These are phyloP conservation scores for Anomalospiza imberbis DNA, from an alignment of 2,797 vertebrate genomes.

Conservation along the genomic window DNA sequence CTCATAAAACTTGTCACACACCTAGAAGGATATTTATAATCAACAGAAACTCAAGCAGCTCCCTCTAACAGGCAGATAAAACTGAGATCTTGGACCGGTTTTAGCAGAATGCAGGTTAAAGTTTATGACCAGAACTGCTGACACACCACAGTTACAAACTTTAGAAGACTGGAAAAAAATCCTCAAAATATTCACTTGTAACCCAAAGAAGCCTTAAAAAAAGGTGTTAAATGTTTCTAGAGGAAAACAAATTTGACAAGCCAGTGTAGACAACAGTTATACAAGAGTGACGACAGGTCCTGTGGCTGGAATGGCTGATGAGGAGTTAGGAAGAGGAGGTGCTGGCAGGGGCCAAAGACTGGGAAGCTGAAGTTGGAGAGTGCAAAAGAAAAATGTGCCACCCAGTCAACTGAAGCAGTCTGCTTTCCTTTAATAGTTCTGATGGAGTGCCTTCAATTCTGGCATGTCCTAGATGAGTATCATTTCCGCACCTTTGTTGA, in stretches of 20 bases:
- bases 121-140: neutral
- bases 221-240: neutral
- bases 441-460: neutral
- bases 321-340: neutral
- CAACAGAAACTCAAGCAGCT: neutral
- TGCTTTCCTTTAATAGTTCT: neutral
- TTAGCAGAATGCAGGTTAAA: neutral
- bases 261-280: neutral
- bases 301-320: neutral
- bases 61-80: neutral
- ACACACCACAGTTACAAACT: neutral
- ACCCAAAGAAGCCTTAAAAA: neutral
- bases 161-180: neutral
- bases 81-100: neutral
- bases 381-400: neutral
- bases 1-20: neutral
- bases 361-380: neutral
- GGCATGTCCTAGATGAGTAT: neutral
- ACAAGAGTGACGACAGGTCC: rapidly evolving
- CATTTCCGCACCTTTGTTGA: neutral
- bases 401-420: neutral
- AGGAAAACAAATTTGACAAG: neutral
- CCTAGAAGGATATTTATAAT: neutral
- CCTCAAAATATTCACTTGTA: neutral
- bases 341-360: neutral